Conservation (phyloP, 2,797 vertebrate genomes). For the Scolopax bukidnonensis region DNA sequence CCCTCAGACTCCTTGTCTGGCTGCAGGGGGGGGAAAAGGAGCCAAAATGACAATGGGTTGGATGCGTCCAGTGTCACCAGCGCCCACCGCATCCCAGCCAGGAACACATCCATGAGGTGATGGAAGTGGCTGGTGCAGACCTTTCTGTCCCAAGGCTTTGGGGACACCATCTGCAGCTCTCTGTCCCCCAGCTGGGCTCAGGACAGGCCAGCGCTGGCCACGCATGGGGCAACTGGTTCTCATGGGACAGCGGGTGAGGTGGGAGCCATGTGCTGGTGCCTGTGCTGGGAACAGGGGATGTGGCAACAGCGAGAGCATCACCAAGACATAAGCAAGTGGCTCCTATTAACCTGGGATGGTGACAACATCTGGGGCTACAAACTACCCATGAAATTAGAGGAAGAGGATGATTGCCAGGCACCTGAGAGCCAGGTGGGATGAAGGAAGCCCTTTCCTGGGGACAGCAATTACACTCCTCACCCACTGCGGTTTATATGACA, state of each 20-base stretch:
- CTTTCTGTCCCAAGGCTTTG: background rate
- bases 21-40: background rate
- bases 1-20: rapidly evolving
- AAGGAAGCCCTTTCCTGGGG: background rate
- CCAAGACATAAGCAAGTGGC: rapidly evolving
- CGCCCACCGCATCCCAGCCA: rapidly evolving
- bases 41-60: background rate
- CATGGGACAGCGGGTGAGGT: background rate
- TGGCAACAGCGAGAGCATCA: background rate
- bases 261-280: background rate
- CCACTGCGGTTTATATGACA: rapidly evolving
- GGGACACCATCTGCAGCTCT: background rate
- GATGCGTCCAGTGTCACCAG: background rate
- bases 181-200: background rate
- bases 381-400: too few relatives aligned
- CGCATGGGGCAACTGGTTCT: background rate
- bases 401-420: rapidly evolving
- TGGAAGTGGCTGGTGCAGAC: background rate
- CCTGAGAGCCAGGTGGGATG: background rate
- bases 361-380: background rate
- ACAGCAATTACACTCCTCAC: background rate
- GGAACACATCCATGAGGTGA: rapidly evolving
- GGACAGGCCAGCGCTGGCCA: background rate
- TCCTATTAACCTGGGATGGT: background rate
- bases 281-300: rapidly evolving